phyloP scores from a whole-genome alignment of 2,113 vertebrate species.

The Oriolus oriolus region DNA sequence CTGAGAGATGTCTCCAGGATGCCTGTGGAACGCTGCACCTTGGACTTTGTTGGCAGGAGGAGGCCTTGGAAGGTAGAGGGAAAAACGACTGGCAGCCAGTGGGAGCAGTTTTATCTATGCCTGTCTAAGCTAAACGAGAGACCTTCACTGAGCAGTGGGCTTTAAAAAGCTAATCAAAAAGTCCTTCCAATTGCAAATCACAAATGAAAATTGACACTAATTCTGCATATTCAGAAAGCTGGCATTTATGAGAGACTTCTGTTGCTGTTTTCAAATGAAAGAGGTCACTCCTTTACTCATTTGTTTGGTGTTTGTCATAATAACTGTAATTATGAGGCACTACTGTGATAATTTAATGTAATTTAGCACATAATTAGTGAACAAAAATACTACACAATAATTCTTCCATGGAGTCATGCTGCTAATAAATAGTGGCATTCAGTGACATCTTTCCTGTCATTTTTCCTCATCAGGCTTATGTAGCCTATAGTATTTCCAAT shows the following conservation, averaged over 20 bases:
- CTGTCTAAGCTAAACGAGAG: not conserved
- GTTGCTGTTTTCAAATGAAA: slow-evolving; percentile 41
- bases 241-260: slow-evolving; percentile 25
- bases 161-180: slow-evolving; percentile 15
- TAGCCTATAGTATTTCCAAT: not conserved
- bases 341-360: slow-evolving; percentile 57
- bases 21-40: not conserved
- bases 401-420: not conserved
- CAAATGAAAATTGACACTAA: slow-evolving; percentile 31
- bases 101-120: not conserved
- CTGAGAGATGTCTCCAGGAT: not conserved
- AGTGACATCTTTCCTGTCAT: slow-evolving; percentile 23
- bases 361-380: slow-evolving; percentile 56
- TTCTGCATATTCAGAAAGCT: slow-evolving; percentile 13
- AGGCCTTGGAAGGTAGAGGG: not conserved
- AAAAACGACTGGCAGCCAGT: not conserved
- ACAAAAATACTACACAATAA: slow-evolving; percentile 30
- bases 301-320: slow-evolving; percentile 57
- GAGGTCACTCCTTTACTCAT: slow-evolving; percentile 42
- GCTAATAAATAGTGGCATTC: slow-evolving; percentile 5
- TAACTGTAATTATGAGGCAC: slow-evolving; percentile 58
- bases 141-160: not conserved
- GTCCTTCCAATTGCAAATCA: not conserved
- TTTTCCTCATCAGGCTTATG: not conserved
- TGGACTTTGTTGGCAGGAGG: not conserved